Conservation (phyloP, 2,888 invertebrate genomes). For the Cephus rjabovi region DNA sequence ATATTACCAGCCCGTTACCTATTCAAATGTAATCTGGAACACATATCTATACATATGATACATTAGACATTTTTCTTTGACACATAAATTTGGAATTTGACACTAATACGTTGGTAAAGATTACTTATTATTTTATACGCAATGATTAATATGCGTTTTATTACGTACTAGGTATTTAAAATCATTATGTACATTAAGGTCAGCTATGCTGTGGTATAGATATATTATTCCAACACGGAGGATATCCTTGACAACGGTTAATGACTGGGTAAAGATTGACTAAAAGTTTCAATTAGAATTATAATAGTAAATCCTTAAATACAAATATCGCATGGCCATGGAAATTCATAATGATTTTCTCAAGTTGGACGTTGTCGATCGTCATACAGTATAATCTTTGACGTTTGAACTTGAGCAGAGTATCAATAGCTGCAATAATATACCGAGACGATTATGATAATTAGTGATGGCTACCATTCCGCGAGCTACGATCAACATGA, state of each 20-base stretch:
- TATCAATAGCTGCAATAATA: constrained; percentile 1
- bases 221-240: neutral
- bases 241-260: neutral
- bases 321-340: neutral
- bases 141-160: neutral
- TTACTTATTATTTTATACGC: neutral
- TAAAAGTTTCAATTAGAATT: neutral
- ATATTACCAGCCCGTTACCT: neutral
- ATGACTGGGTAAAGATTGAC: neutral
- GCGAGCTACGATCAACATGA: constrained; percentile 52
- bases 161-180: too few relatives aligned
- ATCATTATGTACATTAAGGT: neutral
- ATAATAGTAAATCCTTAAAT: neutral
- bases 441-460: constrained; percentile 47
- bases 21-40: neutral
- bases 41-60: neutral
- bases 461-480: constrained; percentile 38
- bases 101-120: neutral
- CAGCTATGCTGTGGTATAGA: neutral
- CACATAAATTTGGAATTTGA: neutral
- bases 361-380: neutral
- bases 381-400: neutral
- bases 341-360: neutral
- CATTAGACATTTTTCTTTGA: neutral
- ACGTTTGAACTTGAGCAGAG: neutral